phyloP scores from a whole-genome alignment of 2,888 invertebrate species.

The Dynastes hyllus region DNA sequence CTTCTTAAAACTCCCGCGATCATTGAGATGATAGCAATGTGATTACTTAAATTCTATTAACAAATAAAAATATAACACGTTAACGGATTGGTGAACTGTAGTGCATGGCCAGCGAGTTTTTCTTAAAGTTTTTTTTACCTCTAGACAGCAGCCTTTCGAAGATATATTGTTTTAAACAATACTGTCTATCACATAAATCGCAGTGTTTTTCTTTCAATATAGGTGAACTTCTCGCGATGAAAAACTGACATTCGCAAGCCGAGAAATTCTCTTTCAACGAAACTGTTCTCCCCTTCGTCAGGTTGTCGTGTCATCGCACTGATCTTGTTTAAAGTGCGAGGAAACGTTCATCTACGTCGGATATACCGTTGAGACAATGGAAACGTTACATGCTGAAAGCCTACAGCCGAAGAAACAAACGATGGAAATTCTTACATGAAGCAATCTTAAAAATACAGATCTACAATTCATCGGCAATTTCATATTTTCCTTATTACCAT shows the following conservation, averaged over 20 bases:
- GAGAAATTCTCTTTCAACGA: background rate
- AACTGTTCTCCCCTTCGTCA: constrained; percentile 6
- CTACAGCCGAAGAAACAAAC: background rate
- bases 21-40: too few relatives aligned
- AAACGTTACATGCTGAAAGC: constrained; percentile 2
- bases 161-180: background rate
- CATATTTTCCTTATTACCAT: constrained; percentile 5
- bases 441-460: constrained; percentile 15
- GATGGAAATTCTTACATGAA: background rate
- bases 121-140: too few relatives aligned
- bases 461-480: constrained; percentile 12
- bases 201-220: background rate
- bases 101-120: too few relatives aligned
- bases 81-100: too few relatives aligned
- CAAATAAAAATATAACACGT: too few relatives aligned
- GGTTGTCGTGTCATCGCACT: constrained; percentile 16
- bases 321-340: constrained; percentile 20
- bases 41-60: too few relatives aligned
- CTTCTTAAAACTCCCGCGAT: too few relatives aligned
- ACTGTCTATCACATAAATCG: constrained; percentile 2
- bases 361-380: constrained; percentile 10
- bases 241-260: constrained; percentile 13
- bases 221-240: background rate
- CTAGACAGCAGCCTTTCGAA: background rate
- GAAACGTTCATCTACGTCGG: constrained; percentile 8